Conservation (phyloP, 2,797 vertebrate genomes). For the Xerus rutilus region DNA sequence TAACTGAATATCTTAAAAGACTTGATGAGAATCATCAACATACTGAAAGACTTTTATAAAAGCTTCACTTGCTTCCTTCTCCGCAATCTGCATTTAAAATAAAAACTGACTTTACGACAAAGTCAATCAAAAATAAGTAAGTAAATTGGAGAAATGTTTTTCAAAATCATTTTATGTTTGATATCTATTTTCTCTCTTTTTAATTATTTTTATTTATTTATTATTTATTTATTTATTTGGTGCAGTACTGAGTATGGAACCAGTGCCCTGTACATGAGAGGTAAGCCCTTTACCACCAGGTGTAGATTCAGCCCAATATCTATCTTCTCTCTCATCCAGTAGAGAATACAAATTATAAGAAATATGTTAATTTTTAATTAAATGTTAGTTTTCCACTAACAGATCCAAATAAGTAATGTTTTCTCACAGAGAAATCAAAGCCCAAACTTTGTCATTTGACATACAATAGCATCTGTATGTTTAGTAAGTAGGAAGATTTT, state of each 20-base stretch:
- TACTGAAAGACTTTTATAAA: background rate
- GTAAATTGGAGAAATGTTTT: background rate
- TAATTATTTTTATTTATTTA: too few relatives aligned
- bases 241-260: too few relatives aligned
- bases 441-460: background rate
- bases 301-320: background rate
- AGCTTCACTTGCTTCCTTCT: background rate
- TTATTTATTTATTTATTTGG: too few relatives aligned
- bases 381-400: background rate
- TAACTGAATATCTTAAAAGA: background rate
- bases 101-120: background rate
- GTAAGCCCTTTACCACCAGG: too few relatives aligned
- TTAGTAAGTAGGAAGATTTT: background rate
- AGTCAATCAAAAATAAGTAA: background rate
- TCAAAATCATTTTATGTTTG: background rate
- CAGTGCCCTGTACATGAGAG: too few relatives aligned
- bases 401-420: background rate
- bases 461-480: too few relatives aligned
- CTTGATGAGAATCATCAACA: background rate
- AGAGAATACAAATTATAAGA: background rate
- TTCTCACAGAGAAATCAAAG: background rate
- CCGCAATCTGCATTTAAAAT: background rate
- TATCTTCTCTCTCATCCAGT: background rate
- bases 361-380: background rate
- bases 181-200: background rate